A percentile compares a stretch with the other conserved stretches of the same genome.
These are phyloP conservation scores for Piprites chloris DNA, from an alignment of 2,113 vertebrate species.

Conservation along the genomic window DNA sequence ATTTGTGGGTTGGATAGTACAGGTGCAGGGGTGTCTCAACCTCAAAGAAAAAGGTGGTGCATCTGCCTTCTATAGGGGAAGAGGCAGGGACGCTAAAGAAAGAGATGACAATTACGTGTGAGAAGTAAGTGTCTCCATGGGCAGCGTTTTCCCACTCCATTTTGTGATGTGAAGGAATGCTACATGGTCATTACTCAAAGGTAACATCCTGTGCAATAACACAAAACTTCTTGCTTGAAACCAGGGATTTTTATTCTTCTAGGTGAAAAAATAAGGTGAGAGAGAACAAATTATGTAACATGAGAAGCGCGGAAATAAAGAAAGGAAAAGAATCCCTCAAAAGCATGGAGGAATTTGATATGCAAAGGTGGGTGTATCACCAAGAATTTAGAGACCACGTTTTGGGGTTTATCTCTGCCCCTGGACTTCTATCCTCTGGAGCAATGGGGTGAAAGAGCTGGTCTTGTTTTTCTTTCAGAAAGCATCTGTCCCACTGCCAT, in stretches of 20 bases:
- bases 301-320: neutral
- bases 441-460: neutral
- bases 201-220: neutral
- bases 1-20: neutral
- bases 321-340: neutral
- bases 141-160: neutral
- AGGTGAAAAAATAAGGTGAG: neutral
- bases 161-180: neutral
- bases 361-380: neutral
- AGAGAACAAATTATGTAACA: neutral
- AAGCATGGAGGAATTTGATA: neutral
- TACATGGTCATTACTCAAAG: neutral
- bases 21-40: neutral
- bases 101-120: neutral
- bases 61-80: neutral
- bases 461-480: neutral
- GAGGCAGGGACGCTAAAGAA: accelerated
- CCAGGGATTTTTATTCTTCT: neutral
- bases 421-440: accelerated
- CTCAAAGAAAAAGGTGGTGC: neutral
- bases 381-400: neutral
- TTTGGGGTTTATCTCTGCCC: neutral
- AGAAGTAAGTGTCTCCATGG: accelerated
- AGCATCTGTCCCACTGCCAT: accelerated
- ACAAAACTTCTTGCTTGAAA: neutral